Base-by-base conservation (phyloP, 2,888 invertebrate species). In the Pogonocherus hispidulus region DNA sequence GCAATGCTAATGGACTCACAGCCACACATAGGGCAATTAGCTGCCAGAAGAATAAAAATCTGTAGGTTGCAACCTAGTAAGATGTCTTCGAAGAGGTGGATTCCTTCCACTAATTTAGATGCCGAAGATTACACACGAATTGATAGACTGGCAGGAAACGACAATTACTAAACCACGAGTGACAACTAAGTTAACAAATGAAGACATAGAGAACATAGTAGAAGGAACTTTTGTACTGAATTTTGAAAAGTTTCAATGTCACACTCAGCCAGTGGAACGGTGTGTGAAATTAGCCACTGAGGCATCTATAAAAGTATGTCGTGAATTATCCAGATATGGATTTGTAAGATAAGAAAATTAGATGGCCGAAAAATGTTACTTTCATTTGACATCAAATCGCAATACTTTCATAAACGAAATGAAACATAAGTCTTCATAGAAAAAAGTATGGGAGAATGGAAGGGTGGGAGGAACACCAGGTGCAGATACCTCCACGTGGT, bases 401-500 rank as follows among this genome's bases (percentile, higher is more conserved):
- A n/a, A n/a, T n/a, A n/a, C n/a, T n/a, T 51, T 51, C 16, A 23
- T 23, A 5, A 51, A 27, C 4, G 23, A 51, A 27, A n/a, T 23
- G 14, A 3, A 51, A 23, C 23, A 51, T 23, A 14, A 51, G 14
- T 3, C 22, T 8, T n/a, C 5, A 23, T 14, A 51, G 8, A 14
- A 14, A 1, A 44, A 44, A 44, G 14, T 5, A 6, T 18, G 9
- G n/a, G n/a, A 44, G 23, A 4, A 4, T 51, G n/a, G 14, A 4
- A 22, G n/a, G 16, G n/a, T n/a, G 6, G 27, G 3, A 5, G 51
- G 14, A 27, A 22, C 27, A n/a, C 51, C 14, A 27, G 22, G 22
- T 23, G 51, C 51, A 51, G 51, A 23, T 51, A 51, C 27, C 51
- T 51, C 51, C 27, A 14, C 27, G 51, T 51, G 49, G 49, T 51